Conservation (phyloP, 2,888 invertebrate species). For the Acleris cristana region DNA sequence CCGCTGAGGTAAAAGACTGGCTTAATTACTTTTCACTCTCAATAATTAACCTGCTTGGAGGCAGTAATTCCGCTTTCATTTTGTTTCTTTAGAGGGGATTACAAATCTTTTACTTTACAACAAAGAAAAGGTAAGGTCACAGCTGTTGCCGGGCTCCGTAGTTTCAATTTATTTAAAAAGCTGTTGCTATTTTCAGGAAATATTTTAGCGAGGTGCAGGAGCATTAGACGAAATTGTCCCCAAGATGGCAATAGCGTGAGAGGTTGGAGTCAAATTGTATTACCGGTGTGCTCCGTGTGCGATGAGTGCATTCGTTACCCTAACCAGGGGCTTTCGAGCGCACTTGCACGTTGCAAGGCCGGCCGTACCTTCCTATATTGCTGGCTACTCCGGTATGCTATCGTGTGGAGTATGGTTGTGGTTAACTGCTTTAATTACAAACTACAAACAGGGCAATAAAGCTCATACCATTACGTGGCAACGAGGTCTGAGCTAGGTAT, state of each 20-base stretch:
- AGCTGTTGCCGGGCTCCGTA: constrained; percentile 29
- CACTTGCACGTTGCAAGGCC: constrained; percentile 55
- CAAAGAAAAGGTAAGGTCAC: constrained; percentile 30
- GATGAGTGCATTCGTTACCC: constrained; percentile 76
- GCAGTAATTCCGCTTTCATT: constrained; percentile 32
- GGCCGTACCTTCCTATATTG: constrained; percentile 38
- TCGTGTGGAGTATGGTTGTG: not conserved
- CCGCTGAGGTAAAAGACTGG: constrained; percentile 35
- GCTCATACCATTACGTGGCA: not conserved
- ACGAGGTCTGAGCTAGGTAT: not conserved
- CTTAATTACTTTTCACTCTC: constrained; percentile 38
- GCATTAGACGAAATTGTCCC: constrained; percentile 76
- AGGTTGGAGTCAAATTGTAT: constrained; percentile 74
- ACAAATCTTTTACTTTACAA: constrained; percentile 25
- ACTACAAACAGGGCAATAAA: constrained; percentile 4
- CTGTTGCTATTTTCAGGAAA: constrained; percentile 47
- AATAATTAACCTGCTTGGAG: constrained; percentile 37
- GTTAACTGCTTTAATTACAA: constrained; percentile 11
- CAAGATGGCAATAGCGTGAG: constrained; percentile 71
- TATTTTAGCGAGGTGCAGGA: constrained; percentile 62
- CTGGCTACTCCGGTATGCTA: constrained; percentile 15
- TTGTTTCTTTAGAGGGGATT: constrained; percentile 32
- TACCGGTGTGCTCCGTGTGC: constrained; percentile 63
- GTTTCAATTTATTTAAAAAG: constrained; percentile 39
- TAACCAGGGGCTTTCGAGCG: constrained; percentile 62